Evolutionary conservation across 2,888 invertebrate species (phyloP), one percentile per base, ranked within the genome.

Genomic region (Dynastes hyllus): DNA sequence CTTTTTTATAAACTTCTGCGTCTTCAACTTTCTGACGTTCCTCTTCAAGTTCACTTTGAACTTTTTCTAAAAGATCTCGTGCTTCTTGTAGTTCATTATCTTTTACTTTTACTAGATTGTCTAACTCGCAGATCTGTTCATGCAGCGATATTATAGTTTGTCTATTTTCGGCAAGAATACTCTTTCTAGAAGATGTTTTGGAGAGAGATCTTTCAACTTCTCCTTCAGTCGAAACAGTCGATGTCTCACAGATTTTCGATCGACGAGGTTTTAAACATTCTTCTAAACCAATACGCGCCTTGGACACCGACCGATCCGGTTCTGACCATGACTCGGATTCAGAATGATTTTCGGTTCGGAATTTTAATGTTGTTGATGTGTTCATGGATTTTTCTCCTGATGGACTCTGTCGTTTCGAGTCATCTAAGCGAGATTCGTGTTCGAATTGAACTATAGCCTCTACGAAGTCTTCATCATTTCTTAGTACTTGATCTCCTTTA

Each of bases 261-360:
- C 27, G 51, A 5, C 67, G 67, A 4, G 80, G 75, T 29, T 77
- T 75, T 32, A 80, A 22, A n/a, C 50, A 89, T 67, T 87, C 89
- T 71, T 92, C 92, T 2, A 93, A 85, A 0, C 96, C 96, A 32
- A 96, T 96, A 81, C 96, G 92, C 0, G 95, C 95, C 80, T 94
- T 89, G 0, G 96, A 96, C 1, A 96, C 95, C 80, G 92, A 93
- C 66, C 95, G 91, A 86, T 96, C 96, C 0, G 96, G 96, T 86
- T 96, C 96, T 0, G 96, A 96, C 94, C 96, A 96, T 50, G 95
- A 93, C 86, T 97, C 96, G 0, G 96, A 95, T 86, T 96, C 96
- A 1, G 93, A 92, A 5, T 90, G 90, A 77, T 84, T 85, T 13
- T 87, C 87, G 13, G 71, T 51, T 53, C 84, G 85, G 76, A 84